Evolutionary conservation across 2,113 vertebrate genomes (phyloP).

Genomic region (Neotoma lepida): DNA sequence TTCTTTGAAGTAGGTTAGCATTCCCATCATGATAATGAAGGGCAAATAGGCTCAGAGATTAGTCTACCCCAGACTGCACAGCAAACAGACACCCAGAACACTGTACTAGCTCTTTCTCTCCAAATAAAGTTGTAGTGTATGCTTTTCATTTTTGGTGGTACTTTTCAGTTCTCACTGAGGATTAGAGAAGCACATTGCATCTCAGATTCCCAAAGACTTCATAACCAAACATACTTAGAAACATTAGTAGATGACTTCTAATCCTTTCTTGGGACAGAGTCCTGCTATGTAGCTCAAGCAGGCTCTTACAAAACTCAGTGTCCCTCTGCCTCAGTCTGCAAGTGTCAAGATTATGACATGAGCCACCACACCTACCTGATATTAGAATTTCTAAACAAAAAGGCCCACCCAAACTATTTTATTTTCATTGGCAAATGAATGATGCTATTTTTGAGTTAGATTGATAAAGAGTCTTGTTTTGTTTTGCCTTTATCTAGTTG

Average conservation of each 20-base stretch:
- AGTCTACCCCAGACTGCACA: not conserved
- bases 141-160: not conserved
- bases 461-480: conserved; percentile 70
- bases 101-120: not conserved
- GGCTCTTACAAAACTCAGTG: not conserved
- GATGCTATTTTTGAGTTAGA: conserved; percentile 49
- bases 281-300: not conserved
- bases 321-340: not conserved
- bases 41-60: not conserved
- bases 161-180: conserved; percentile 32
- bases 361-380: not conserved
- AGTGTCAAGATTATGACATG: not conserved
- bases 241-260: not conserved
- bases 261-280: not conserved
- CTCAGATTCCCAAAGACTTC: conserved; percentile 59
- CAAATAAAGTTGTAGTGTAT: not conserved
- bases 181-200: conserved; percentile 26
- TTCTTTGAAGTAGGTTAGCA: not conserved
- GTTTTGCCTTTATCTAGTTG: conserved; percentile 31
- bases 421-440: conserved; percentile 31
- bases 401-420: not conserved
- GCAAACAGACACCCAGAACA: not conserved
- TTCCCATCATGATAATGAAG: not conserved
- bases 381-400: conserved; percentile 75
- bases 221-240: conserved; percentile 63